Percentiles rank a stretch among this genome's conserved stretches.
These are phyloP conservation scores for Drosophila nikananu DNA, from an alignment of 1,140 invertebrate genomes.

Conservation along the genomic window DNA sequence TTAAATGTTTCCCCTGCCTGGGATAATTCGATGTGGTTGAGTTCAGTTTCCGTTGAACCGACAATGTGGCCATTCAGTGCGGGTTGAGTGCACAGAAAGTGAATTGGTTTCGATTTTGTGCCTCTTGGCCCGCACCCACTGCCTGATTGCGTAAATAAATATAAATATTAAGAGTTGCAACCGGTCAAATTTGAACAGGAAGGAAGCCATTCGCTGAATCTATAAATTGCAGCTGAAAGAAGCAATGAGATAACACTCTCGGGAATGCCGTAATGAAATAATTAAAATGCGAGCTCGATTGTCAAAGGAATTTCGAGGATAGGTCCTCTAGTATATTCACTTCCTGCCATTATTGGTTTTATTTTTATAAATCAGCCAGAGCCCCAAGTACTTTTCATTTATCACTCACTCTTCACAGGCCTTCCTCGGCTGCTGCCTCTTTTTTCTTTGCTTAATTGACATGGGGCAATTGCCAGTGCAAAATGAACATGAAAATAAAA, in stretches of 20 bases:
- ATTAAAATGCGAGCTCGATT: conserved; percentile 15
- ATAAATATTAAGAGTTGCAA: conserved; percentile 6
- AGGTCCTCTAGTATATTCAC: conserved; percentile 28
- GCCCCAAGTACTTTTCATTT: conserved; percentile 55
- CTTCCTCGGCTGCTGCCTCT: conserved; percentile 20
- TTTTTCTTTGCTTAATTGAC: conserved; percentile 63
- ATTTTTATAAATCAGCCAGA: conserved; percentile 27
- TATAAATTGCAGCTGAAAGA: conserved; percentile 8
- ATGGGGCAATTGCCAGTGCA: conserved; percentile 57
- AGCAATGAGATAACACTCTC: conserved; percentile 2
- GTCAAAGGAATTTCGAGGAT: conserved; percentile 17
- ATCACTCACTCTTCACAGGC: conserved; percentile 49
- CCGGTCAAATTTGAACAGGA: conserved; percentile 50
- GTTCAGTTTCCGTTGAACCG: conserved; percentile 47
- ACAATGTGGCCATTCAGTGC: conserved; percentile 66
- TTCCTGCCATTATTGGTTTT: conserved; percentile 34
- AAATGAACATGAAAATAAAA: conserved; percentile 25
- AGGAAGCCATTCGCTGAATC: conserved; percentile 29
- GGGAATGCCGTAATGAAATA: conserved; percentile 18
- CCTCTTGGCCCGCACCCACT: conserved; percentile 27
- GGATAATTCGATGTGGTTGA: conserved; percentile 63
- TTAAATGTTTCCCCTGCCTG: conserved; percentile 42
- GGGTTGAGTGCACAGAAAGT: conserved; percentile 60
- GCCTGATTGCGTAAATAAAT: conserved; percentile 46
- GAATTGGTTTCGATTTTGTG: conserved; percentile 41